Evolutionary conservation across 2,113 vertebrate genomes (phyloP).

Genomic region (Corynorhinus townsendii): DNA sequence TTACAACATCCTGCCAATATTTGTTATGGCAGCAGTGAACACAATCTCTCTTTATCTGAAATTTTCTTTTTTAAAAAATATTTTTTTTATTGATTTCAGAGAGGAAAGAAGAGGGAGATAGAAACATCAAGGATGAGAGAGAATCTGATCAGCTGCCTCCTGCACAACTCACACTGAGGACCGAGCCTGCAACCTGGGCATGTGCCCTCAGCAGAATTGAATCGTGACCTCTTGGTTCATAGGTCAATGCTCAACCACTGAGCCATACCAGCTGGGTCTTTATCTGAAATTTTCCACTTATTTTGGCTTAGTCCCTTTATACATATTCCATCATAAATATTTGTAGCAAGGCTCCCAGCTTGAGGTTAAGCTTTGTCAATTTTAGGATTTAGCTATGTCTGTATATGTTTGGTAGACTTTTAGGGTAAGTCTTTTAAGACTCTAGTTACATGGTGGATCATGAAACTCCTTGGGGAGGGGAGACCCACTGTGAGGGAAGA

Average conservation of each 20-base stretch:
- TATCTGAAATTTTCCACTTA: background rate
- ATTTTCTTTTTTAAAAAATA: too few relatives aligned
- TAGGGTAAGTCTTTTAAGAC: background rate
- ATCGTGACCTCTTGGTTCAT: too few relatives aligned
- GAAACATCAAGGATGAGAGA: too few relatives aligned
- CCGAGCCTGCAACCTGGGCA: too few relatives aligned
- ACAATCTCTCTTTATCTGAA: background rate
- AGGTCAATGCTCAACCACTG: too few relatives aligned
- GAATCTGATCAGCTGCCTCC: too few relatives aligned
- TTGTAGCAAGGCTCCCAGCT: background rate
- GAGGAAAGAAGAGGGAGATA: too few relatives aligned
- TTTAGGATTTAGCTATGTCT: background rate
- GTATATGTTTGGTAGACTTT: background rate
- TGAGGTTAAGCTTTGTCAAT: background rate
- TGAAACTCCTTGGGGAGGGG: background rate
- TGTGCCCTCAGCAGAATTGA: too few relatives aligned
- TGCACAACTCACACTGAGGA: too few relatives aligned
- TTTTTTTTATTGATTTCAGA: too few relatives aligned
- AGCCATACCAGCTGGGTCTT: too few relatives aligned
- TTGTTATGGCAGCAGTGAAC: background rate
- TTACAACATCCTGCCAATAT: background rate
- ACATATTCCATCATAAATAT: background rate
- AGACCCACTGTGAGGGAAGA: background rate
- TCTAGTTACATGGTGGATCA: background rate
- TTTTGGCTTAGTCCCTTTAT: background rate